A percentile compares a stretch with the other conserved stretches of the same genome.
phyloP scores from a whole-genome alignment of 2,797 vertebrate species.

The Anabacerthia variegaticeps region DNA sequence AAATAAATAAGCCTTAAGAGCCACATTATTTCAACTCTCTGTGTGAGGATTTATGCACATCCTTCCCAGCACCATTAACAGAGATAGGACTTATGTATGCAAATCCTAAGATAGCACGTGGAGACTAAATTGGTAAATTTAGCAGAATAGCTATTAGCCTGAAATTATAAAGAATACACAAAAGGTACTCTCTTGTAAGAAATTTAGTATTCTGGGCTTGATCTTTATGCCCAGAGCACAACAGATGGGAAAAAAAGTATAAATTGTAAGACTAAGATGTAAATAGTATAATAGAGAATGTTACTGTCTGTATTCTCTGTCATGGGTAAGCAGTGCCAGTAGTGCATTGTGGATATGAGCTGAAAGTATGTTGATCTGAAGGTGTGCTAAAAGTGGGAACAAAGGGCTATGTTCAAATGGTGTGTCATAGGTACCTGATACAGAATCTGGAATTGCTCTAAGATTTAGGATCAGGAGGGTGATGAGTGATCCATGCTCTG shows the following conservation, averaged over 20 bases:
- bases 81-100: slow-evolving; percentile 26
- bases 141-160: slow-evolving; percentile 9
- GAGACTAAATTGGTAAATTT: neutral
- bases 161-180: slow-evolving; percentile 9
- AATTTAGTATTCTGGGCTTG: neutral
- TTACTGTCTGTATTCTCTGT: neutral
- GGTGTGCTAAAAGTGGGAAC: neutral
- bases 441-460: neutral
- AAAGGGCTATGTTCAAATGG: neutral
- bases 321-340: neutral
- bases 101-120: neutral
- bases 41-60: neutral
- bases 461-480: neutral
- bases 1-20: slow-evolving; percentile 32
- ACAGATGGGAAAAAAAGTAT: neutral
- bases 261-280: neutral
- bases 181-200: neutral
- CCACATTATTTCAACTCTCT: neutral
- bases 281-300: neutral
- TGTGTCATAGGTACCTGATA: neutral
- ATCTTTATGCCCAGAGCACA: neutral
- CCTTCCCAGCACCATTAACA: neutral
- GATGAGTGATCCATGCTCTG: neutral
- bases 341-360: neutral
- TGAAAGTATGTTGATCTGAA: neutral